These are phyloP conservation scores for Chionomys nivalis DNA, from an alignment of 2,113 vertebrate genomes.

Conservation along the genomic window DNA sequence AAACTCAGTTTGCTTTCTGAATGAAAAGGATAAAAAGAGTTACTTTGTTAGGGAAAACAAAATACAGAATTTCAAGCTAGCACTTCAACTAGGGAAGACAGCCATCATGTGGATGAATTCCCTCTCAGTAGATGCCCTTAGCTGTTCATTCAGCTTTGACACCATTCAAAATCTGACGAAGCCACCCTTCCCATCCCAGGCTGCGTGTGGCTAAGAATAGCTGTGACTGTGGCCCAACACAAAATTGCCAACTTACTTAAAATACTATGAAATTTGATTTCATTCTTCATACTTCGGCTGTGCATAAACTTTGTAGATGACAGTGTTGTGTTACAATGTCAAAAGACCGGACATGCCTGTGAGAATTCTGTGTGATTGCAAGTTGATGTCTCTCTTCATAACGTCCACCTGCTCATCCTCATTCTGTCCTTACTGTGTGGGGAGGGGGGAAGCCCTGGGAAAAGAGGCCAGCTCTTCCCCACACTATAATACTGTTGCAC, in stretches of 20 bases:
- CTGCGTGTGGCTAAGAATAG: not conserved
- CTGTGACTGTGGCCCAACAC: not conserved
- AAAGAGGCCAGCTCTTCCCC: not conserved
- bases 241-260: not conserved
- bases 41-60: constrained; percentile 8
- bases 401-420: not conserved
- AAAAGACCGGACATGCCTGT: not conserved
- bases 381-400: not conserved
- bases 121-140: not conserved
- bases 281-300: not conserved
- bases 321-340: not conserved
- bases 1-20: constrained; percentile 82
- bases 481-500: not conserved
- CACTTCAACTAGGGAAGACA: not conserved
- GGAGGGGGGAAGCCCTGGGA: no score
- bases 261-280: not conserved
- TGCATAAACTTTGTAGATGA: not conserved
- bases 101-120: not conserved
- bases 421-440: not conserved
- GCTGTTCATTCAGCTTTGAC: not conserved
- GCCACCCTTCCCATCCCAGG: not conserved
- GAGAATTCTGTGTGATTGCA: not conserved
- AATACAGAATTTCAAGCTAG: not conserved
- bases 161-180: not conserved
- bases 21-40: constrained; percentile 56